Evolutionary conservation across 2,888 invertebrate genomes (phyloP), one percentile per base, ranked within the genome.

Genomic region (Xestobium rufovillosum): DNA sequence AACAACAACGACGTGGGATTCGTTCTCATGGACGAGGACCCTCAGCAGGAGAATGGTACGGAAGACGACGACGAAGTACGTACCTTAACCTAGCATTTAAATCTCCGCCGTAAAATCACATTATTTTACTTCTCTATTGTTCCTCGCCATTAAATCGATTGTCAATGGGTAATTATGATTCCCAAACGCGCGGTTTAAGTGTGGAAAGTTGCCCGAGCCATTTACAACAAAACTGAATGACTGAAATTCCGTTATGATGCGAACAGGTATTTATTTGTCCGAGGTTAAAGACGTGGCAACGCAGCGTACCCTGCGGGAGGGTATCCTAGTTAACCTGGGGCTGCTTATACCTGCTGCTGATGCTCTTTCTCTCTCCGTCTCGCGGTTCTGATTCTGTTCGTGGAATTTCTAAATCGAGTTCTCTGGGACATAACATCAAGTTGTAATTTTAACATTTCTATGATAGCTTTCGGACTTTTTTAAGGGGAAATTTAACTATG

Each of bases 1-100:
- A 51, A 49, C 29, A 67, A 61, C 48, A 65, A 65, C 46, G 68
- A 68, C 45, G 68, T 68, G n/a, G 59, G 61, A 8, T 69, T 68
- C 48, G 67, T 68, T 29, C 56, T 70, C 40, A 65, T 68, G 57
- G 65, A 67, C 28, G 64, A 63, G 12, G 62, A 63, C 3, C 52
- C 45, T 15, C 52, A 52, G 32, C 56, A 60, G 39, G 59, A 60
- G 29, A 55, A 57, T 31, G 52, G 52, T 4, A 51, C 56, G 30
- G 63, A 63, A 16, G 61, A 64, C 14, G 64, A 63, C 25, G 56
- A 57, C 28, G 61, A 63, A 47, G 65, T 63, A 59, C 48, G 65
- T 55, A 50, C 47, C 38, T 9, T 35, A n/a, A 19, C n/a, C 23
- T 19, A n/a, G 23, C 23, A n/a, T 19, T 19, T 6, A 19, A 19